Evolutionary conservation across 2,797 vertebrate genomes (phyloP).

Genomic region (Sebastes hopkinsi): DNA sequence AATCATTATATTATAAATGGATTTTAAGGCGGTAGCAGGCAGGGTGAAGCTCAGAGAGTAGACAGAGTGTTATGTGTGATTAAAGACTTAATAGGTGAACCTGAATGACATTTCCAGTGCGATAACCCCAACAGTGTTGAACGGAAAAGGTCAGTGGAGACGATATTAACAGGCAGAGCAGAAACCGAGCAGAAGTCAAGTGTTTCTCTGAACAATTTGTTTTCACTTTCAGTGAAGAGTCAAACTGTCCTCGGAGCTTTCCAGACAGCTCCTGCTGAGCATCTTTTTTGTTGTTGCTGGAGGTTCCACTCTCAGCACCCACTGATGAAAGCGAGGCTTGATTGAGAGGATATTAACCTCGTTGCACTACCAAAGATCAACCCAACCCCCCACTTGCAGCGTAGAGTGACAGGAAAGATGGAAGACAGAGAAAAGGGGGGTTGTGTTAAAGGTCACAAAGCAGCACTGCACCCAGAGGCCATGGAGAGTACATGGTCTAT

Average conservation of each 20-base stretch:
- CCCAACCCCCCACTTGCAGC: constrained; percentile 29
- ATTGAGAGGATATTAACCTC: constrained; percentile 50
- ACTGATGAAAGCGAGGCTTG: not conserved
- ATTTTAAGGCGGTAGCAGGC: not conserved
- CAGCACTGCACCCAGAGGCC: not conserved
- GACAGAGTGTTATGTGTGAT: constrained; percentile 1
- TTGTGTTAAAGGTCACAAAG: constrained; percentile 40
- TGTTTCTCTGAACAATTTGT: not conserved
- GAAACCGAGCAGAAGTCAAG: not conserved
- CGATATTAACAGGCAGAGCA: not conserved
- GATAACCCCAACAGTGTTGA: constrained; percentile 12
- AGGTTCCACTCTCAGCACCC: not conserved
- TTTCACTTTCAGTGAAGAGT: not conserved
- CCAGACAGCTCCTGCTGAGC: not conserved
- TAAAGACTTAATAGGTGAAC: constrained; percentile 35
- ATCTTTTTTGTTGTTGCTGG: not conserved
- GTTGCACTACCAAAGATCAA: constrained; percentile 17
- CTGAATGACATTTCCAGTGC: constrained; percentile 8
- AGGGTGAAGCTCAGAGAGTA: constrained; percentile 1
- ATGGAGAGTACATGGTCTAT: not conserved
- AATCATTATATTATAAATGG: constrained; percentile 24
- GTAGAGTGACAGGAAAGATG: constrained; percentile 34
- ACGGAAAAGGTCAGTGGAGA: constrained; percentile 36
- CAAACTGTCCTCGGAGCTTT: not conserved
- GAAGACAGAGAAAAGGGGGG: constrained; percentile 13